Evolutionary conservation across 2,888 invertebrate genomes (phyloP).

Genomic region (Harpalus rubripes): DNA sequence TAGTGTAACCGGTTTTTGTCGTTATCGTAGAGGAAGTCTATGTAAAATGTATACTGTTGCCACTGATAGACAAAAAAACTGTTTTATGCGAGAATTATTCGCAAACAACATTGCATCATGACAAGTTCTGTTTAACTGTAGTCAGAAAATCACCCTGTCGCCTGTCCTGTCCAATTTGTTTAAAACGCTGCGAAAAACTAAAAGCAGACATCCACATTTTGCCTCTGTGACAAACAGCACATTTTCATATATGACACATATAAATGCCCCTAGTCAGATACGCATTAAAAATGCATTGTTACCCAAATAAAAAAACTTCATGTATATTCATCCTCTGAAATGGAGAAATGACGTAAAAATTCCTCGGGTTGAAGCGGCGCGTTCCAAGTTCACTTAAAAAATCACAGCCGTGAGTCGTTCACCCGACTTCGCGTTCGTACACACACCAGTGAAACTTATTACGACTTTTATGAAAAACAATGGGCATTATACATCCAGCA

Average conservation of each 20-base stretch:
- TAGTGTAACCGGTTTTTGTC: too few relatives aligned
- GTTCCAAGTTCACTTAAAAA: constrained; percentile 44
- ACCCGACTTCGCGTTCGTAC: neutral
- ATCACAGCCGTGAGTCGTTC: constrained; percentile 4
- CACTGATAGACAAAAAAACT: too few relatives aligned
- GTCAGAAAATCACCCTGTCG: neutral
- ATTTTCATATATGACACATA: constrained; percentile 11
- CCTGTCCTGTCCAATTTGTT: neutral
- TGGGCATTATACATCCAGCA: constrained; percentile 47
- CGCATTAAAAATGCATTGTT: constrained; percentile 38
- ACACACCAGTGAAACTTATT: constrained; percentile 47
- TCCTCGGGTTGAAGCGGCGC: neutral
- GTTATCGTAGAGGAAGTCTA: too few relatives aligned
- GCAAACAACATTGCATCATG: neutral
- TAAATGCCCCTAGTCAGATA: neutral
- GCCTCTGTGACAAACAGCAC: neutral
- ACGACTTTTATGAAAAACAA: constrained; percentile 60
- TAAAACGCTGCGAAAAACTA: constrained; percentile 2
- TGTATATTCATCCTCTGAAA: constrained; percentile 26
- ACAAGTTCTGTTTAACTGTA: neutral
- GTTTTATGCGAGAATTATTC: neutral
- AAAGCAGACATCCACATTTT: neutral
- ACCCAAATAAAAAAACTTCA: constrained; percentile 33
- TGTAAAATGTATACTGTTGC: too few relatives aligned
- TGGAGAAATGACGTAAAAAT: constrained; percentile 6